phyloP scores from a whole-genome alignment of 2,113 vertebrate species.

The Nothobranchius furzeri region DNA sequence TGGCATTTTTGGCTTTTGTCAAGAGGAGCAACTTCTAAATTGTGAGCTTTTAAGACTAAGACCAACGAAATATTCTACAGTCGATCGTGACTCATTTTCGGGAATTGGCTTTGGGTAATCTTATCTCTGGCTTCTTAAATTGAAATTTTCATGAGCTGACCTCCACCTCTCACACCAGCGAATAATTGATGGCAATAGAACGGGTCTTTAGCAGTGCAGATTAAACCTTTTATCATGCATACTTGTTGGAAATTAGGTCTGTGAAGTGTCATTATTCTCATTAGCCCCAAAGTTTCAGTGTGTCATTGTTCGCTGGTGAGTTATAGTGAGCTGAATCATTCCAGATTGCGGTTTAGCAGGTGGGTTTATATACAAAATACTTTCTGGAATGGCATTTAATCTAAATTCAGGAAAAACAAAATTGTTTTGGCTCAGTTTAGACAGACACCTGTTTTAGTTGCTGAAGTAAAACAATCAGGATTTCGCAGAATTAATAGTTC shows the following conservation, averaged over 20 bases:
- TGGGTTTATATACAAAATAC: neutral
- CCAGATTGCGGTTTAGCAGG: neutral
- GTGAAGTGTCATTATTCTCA: constrained; percentile 19
- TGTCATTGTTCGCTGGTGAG: neutral
- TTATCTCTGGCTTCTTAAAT: constrained; percentile 33
- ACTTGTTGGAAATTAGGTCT: constrained; percentile 20
- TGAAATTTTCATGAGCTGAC: constrained; percentile 31
- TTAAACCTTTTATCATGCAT: constrained; percentile 20
- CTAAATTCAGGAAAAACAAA: neutral
- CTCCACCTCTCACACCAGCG: constrained; percentile 16
- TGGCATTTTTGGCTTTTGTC: neutral
- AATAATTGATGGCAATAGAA: constrained; percentile 14
- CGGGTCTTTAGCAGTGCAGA: constrained; percentile 6
- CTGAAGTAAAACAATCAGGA: no score
- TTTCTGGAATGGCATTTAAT: neutral
- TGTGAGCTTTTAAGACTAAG: constrained; percentile 5
- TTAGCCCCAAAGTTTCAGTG: constrained; percentile 9
- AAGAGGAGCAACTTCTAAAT: neutral
- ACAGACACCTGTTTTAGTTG: neutral
- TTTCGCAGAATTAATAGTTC: no score
- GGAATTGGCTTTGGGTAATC: constrained; percentile 34
- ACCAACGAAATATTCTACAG: constrained; percentile 21
- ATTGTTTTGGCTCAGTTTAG: neutral
- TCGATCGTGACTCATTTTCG: constrained; percentile 35
- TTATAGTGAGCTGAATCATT: neutral